Evolutionary conservation across 2,888 invertebrate genomes (phyloP), one percentile per base, ranked within the genome.

Genomic region (Caprella mutica): DNA sequence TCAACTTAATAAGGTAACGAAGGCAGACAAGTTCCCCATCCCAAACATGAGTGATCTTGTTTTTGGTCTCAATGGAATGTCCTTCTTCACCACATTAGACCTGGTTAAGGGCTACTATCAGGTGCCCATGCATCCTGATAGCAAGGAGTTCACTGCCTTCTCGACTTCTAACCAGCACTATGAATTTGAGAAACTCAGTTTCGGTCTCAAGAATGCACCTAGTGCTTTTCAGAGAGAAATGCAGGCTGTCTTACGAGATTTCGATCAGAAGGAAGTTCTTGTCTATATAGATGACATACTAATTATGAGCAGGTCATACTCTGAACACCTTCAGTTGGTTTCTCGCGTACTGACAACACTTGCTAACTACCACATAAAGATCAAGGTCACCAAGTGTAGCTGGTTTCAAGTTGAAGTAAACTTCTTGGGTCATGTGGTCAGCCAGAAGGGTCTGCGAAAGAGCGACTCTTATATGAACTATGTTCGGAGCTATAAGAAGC

Each of bases 41-140:
- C 43, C 43, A 3, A 8, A 50, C 33, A 4, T 30, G 33, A 4
- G 17, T n/a, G 29, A 50, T 50, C 33, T 33, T 30, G 50, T 50
- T n/a, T 50, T 50, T 50, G 50, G 50, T 3, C 50, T 50, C 6
- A 29, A 30, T 33, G 50, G 50, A n/a, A 33, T 50, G 12, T 33
- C 29, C n/a, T 30, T 26, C n/a, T 50, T 50, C 14, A 50, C 50
- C 14, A 50, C 26, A 29, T 17, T 50, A 33, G 50, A 50, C 21
- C 26, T 50, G 3, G 50, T 43, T 9, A 14, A 26, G 5, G 23
- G 43, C 8, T 40, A 19, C 21, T 40, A 40, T n/a, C 40, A 40
- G 21, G 21, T 40, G 17, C 40, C 40, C 6, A 23, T 21, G 9
- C 24, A 43, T 43, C 24, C 21, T 5, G 14, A 43, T 12, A 43